These are phyloP conservation scores for Scartelaos histophorus DNA, from an alignment of 2,113 vertebrate genomes.

Conservation along the genomic window DNA sequence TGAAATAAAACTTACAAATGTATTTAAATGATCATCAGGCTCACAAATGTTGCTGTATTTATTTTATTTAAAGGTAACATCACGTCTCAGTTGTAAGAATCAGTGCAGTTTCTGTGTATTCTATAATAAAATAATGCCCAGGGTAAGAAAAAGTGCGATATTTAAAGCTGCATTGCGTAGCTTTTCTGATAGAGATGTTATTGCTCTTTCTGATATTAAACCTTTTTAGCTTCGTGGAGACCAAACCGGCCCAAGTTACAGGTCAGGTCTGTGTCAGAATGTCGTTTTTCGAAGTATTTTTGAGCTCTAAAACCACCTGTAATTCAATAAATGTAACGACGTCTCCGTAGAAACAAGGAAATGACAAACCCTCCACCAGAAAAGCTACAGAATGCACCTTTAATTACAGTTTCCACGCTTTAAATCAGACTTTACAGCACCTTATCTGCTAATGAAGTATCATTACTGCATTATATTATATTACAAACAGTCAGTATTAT, in stretches of 20 bases:
- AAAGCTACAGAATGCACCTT: no score
- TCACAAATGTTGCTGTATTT: neutral
- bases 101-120: neutral
- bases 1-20: neutral
- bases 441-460: neutral
- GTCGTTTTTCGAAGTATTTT: no score
- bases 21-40: neutral
- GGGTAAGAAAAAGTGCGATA: conserved; percentile 44
- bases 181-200: neutral
- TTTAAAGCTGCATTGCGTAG: neutral
- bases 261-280: no score
- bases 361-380: no score
- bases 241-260: no score
- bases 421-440: conserved; percentile 3
- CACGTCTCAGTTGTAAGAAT: neutral
- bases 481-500: neutral
- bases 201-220: no score
- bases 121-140: neutral
- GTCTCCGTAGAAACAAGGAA: no score
- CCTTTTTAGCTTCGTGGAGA: no score
- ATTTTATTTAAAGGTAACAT: neutral
- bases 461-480: neutral
- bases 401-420: conserved; percentile 1
- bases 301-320: no score
- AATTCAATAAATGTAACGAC: no score